Base-by-base conservation (phyloP, 1,140 invertebrate genomes). In the Drosophila funebris region DNA sequence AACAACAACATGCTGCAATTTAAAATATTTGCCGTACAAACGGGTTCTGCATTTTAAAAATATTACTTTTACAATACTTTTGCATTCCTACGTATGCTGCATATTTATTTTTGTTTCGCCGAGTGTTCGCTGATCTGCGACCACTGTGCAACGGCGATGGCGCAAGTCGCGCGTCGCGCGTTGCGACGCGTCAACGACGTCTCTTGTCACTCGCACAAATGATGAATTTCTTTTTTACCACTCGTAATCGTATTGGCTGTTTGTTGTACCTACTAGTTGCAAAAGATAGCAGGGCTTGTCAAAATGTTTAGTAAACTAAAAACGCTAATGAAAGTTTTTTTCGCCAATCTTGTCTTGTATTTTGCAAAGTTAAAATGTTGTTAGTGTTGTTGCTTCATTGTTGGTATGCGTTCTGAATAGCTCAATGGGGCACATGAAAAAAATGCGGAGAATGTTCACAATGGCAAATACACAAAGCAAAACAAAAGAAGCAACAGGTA, bases 141-240 rank as follows among this genome's bases (percentile, higher is more conserved):
- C 64, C 82, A 84, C 82, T 71, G 81, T 84, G 61, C 29, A 64
- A 24, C 46, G 29, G 24, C 41, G 44, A 73, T 66, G n/a, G n/a
- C n/a, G n/a, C n/a, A n/a, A n/a, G n/a, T n/a, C n/a, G n/a, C n/a
- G n/a, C n/a, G n/a, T n/a, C n/a, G n/a, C n/a, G n/a, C n/a, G 57
- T 63, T 29, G 46, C 53, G 39, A 68, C 24, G 58, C 52, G 33
- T 46, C 68, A 44, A 76, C 76, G 62, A 63, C 60, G 66, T 44
- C 64, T 71, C 39, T 74, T 74, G 75, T 77, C 75, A 75, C 41
- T 64, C 64, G 63, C 36, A 13, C 72, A 61, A 85, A 85, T 85
- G 82, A 85, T 85, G 81, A 73, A 85, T 85, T 85, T 85, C 81
- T 85, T 85, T 84, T 85, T 87, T 84, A 74, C 63, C 77, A 81